phyloP scores from a whole-genome alignment of 2,888 invertebrate genomes.

The Nycteola revayana region DNA sequence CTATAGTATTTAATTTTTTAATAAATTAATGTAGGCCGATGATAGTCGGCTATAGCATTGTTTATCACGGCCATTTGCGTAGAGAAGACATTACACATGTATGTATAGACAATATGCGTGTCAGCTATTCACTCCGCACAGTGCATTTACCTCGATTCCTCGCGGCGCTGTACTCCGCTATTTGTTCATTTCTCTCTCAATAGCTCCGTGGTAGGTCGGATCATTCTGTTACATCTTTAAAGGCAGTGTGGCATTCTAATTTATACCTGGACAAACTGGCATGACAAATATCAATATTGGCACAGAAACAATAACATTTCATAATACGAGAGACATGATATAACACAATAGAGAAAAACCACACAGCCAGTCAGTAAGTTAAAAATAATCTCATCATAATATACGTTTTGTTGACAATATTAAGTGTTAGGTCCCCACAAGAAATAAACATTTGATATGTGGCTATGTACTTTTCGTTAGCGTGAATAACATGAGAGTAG shows the following conservation, averaged over 20 bases:
- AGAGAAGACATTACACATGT: slow-evolving; percentile 44
- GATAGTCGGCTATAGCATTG: too few relatives aligned
- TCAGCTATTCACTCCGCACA: slow-evolving; percentile 59
- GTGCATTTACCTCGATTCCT: slow-evolving; percentile 76
- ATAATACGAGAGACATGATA: slow-evolving; percentile 30
- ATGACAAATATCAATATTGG: slow-evolving; percentile 64
- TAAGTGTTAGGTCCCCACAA: slow-evolving; percentile 54
- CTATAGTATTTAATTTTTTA: too few relatives aligned
- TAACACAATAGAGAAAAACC: slow-evolving; percentile 46
- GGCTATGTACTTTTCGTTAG: too few relatives aligned
- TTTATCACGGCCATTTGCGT: too few relatives aligned
- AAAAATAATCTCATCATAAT: slow-evolving; percentile 35
- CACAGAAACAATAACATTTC: slow-evolving; percentile 44
- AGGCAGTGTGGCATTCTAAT: slow-evolving; percentile 76
- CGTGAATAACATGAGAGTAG: too few relatives aligned
- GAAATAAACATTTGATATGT: slow-evolving; percentile 45
- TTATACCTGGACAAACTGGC: slow-evolving; percentile 77
- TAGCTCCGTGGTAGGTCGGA: slow-evolving; percentile 62
- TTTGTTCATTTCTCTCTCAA: slow-evolving; percentile 52
- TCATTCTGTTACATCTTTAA: slow-evolving; percentile 61
- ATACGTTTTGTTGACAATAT: slow-evolving; percentile 45
- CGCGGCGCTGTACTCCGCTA: slow-evolving; percentile 57
- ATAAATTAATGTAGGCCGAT: too few relatives aligned
- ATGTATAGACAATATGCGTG: slow-evolving; percentile 31
- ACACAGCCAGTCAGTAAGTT: slow-evolving; percentile 62